These are phyloP conservation scores for Caenorhabditis imperialis DNA, from an alignment of 2,888 invertebrate species.

Conservation along the genomic window DNA sequence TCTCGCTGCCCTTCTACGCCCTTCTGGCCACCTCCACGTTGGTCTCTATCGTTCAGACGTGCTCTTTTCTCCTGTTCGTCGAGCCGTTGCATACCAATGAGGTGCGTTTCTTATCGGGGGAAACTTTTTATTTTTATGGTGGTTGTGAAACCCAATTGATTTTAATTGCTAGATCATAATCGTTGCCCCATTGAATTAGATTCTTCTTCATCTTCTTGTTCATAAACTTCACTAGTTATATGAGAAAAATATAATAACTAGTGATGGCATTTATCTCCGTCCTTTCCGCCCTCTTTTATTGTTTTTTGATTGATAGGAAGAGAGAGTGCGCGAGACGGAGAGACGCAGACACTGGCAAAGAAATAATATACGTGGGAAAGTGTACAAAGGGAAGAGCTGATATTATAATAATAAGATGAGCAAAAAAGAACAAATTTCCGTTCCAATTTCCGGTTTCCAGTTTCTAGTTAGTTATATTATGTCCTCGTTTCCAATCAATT, in stretches of 20 bases:
- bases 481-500: neutral
- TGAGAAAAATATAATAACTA: too few relatives aligned
- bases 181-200: too few relatives aligned
- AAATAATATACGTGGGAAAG: slow-evolving; percentile 42
- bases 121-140: neutral
- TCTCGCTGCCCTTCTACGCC: slow-evolving; percentile 57
- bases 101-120: slow-evolving; percentile 38
- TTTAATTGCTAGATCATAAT: too few relatives aligned
- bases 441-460: slow-evolving; percentile 27
- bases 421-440: too few relatives aligned
- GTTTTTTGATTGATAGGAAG: slow-evolving; percentile 46
- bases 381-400: slow-evolving; percentile 7
- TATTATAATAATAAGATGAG: too few relatives aligned
- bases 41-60: slow-evolving; percentile 44
- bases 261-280: slow-evolving; percentile 15
- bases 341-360: slow-evolving; percentile 9
- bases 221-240: too few relatives aligned
- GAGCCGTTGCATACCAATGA: slow-evolving; percentile 55
- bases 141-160: too few relatives aligned
- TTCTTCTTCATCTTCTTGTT: too few relatives aligned
- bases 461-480: slow-evolving; percentile 2
- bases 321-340: slow-evolving; percentile 10
- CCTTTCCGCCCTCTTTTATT: slow-evolving; percentile 5
- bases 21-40: slow-evolving; percentile 36
- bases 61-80: slow-evolving; percentile 45